Evolutionary conservation across 2,797 vertebrate species (phyloP), one percentile per base, ranked within the genome.

Genomic region (Pseudocheirus occidentalis): DNA sequence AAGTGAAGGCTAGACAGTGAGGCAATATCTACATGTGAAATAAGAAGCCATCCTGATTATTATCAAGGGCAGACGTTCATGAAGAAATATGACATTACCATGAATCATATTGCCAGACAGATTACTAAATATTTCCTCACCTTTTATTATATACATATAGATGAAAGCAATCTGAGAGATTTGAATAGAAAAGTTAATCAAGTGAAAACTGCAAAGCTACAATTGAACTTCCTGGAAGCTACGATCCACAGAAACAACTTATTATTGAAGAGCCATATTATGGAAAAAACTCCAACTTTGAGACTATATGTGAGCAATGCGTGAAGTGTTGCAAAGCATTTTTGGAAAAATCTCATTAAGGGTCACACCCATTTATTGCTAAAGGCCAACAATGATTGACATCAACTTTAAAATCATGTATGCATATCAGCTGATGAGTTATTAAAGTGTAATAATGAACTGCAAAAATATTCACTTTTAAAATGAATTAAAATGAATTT

Each of bases 211-310:
- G 97, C 98, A 99, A 96, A 97, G 99, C 99, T 95, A 99, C 99
- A 98, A 99, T 99, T 94, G 99, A 99, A 98, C 99, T 99, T 0
- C 99, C 99, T 18, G 99, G 99, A 94, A 99, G 98, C 95, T 99
- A 99, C 0, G 99, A 99, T 98, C 99, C 99, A 87, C 98, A 99
- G 96, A 99, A 99, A 62, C 98, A 99, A 90, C 99, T 98, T 95
- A 99, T 99, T 96, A 99, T 99, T 97, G 98, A 99, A 98, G 99
- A 99, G 97, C 99, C 99, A 0, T 99, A 99, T 98, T 99, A 99
- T 93, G 99, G 99, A 53, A 99, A 96, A 0, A 99, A 99, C 81
- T 98, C 99, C 90, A 99, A 99, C 98, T 99, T 99, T 97, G 99
- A 99, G 98, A 99, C 98, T 55, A 99, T 99, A 97, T 99, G 99